phyloP scores from a whole-genome alignment of 2,888 invertebrate species.

The Candidula unifasciata region DNA sequence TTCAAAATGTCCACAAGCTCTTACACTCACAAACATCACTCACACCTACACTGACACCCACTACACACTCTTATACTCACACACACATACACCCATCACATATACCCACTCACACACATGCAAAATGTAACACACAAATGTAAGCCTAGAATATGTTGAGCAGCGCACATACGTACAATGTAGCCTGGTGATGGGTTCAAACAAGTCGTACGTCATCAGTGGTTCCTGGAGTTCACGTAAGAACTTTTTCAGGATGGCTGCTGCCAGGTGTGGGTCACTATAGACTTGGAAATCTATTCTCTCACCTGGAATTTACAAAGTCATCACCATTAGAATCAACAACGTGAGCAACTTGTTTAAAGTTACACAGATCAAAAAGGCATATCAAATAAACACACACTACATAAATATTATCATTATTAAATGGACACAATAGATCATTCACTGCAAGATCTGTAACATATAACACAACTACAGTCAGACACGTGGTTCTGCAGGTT shows the following conservation, averaged over 20 bases:
- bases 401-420: too few relatives aligned
- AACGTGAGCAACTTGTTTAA: background rate
- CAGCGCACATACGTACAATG: slow-evolving; percentile 83
- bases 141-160: background rate
- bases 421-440: too few relatives aligned
- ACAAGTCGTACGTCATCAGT: slow-evolving; percentile 92
- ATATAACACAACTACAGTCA: too few relatives aligned
- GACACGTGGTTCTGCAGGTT: too few relatives aligned
- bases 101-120: background rate
- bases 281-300: slow-evolving; percentile 85
- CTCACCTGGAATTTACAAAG: slow-evolving; percentile 78
- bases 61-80: too few relatives aligned
- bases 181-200: slow-evolving; percentile 93
- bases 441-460: too few relatives aligned
- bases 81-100: too few relatives aligned
- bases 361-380: background rate
- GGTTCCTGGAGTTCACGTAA: slow-evolving; percentile 93
- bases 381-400: too few relatives aligned
- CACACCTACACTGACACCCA: too few relatives aligned
- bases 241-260: slow-evolving; percentile 96
- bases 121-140: background rate
- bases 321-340: background rate
- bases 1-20: too few relatives aligned
- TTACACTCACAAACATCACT: too few relatives aligned
- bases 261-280: slow-evolving; percentile 89